Evolutionary conservation across 1,140 invertebrate species (phyloP), one percentile per base, ranked within the genome.

Genomic region (Samia ricini): DNA sequence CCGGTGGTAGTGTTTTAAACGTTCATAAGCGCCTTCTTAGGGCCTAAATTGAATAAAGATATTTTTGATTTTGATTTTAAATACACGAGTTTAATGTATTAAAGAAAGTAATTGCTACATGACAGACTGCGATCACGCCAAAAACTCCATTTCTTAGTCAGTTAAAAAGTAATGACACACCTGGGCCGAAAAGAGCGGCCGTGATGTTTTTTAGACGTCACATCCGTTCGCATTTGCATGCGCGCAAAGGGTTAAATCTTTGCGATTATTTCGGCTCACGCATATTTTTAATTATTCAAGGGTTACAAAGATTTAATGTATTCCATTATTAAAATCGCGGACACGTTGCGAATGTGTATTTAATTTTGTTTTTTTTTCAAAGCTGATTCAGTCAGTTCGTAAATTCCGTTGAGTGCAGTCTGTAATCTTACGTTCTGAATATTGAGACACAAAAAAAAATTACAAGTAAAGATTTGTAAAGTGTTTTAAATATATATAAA

Each of bases 221-320:
- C 73, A 82, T 76, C 75, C 74, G 71, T 69, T n/a, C 72, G 79
- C 67, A 88, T 88, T 86, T 86, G 85, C 86, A 89, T 87, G 74
- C 78, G 74, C n/a, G n/a, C n/a, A n/a, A 81, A 86, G 87, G 87
- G 87, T 88, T 88, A 88, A 87, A 72, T 85, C 83, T 81, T 86
- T 74, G 71, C 78, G 81, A 86, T 80, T 86, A 86, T 87, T 85
- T 86, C 75, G 69, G 76, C 81, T 84, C 82, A 82, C 87, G 83
- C 83, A 86, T 86, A 87, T 85, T 88, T 89, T 88, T 89, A 89
- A 89, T 89, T 89, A 87, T 89, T 83, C 82, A 82, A 85, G 85
- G 85, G 86, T 86, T 77, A 70, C 69, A 52, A n/a, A 71, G 29
- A 73, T 54, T 56, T 81, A 88, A 88, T 89, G 73, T 87, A 85